Percentiles rank a stretch among this genome's conserved stretches.
These are phyloP conservation scores for Bombylius major DNA, from an alignment of 2,888 invertebrate genomes.

Conservation along the genomic window DNA sequence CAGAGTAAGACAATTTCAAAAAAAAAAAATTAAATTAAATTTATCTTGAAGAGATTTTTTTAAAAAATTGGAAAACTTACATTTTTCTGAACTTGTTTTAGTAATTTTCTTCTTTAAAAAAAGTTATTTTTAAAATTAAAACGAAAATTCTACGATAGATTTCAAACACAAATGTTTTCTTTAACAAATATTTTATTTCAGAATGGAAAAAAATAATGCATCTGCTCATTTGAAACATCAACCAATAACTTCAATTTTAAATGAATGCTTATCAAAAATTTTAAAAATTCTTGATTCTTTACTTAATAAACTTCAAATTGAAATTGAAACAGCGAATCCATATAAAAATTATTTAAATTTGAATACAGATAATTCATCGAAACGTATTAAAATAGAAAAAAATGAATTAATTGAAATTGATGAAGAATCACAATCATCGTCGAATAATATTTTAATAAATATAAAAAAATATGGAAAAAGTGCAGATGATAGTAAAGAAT, in stretches of 20 bases:
- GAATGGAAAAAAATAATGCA: constrained; percentile 29
- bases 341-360: neutral
- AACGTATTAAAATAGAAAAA: constrained; percentile 7
- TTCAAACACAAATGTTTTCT: neutral
- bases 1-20: constrained; percentile 25
- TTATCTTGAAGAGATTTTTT: no score
- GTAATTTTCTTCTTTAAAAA: no score
- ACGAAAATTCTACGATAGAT: no score
- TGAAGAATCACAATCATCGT: constrained; percentile 4
- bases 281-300: constrained; percentile 30
- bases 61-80: no score
- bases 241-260: constrained; percentile 24
- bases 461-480: no score
- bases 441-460: no score
- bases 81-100: no score
- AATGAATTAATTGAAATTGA: constrained; percentile 11
- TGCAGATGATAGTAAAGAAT: constrained; percentile 7
- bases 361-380: neutral
- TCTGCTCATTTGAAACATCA: constrained; percentile 23
- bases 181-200: constrained; percentile 9
- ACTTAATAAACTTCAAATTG: constrained; percentile 15
- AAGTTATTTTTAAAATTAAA: no score
- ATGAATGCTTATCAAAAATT: constrained; percentile 12
- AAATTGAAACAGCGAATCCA: neutral
- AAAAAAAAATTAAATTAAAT: neutral